Evolutionary conservation across 2,113 vertebrate species (phyloP).

Genomic region (Eptesicus fuscus): DNA sequence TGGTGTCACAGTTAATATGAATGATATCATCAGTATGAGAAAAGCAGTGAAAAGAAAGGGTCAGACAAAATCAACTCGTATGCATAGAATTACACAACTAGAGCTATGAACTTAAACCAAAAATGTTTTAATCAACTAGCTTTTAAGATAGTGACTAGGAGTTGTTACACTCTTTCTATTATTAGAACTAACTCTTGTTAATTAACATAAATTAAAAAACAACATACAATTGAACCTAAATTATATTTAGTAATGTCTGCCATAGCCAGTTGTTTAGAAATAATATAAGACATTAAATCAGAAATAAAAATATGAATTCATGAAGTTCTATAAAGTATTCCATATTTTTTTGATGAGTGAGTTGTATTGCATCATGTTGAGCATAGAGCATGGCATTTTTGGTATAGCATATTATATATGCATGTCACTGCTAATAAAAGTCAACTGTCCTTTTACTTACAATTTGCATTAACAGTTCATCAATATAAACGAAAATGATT

Average conservation of each 20-base stretch:
- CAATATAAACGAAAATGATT: slow-evolving; percentile 64
- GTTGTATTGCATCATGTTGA: background rate
- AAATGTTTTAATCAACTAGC: background rate
- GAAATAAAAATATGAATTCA: background rate
- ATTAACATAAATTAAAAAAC: background rate
- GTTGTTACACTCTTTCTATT: background rate
- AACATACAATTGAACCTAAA: background rate
- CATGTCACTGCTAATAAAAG: slow-evolving; percentile 67
- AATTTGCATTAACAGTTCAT: slow-evolving; percentile 72
- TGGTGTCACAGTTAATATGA: background rate
- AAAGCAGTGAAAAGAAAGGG: background rate
- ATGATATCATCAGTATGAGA: background rate
- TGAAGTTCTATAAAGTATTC: background rate
- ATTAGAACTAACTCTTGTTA: background rate
- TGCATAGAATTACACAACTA: background rate
- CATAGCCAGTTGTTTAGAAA: background rate
- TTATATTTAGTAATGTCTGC: background rate
- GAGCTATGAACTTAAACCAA: background rate
- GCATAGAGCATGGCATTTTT: background rate
- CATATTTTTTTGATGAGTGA: background rate
- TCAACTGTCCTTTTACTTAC: slow-evolving; percentile 72
- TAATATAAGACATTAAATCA: background rate
- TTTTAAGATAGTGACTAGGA: background rate
- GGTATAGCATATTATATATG: slow-evolving; percentile 48
- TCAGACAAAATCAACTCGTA: background rate